Evolutionary conservation across 2,113 vertebrate genomes (phyloP), one percentile per base, ranked within the genome.

Genomic region (Centropus bengalensis): DNA sequence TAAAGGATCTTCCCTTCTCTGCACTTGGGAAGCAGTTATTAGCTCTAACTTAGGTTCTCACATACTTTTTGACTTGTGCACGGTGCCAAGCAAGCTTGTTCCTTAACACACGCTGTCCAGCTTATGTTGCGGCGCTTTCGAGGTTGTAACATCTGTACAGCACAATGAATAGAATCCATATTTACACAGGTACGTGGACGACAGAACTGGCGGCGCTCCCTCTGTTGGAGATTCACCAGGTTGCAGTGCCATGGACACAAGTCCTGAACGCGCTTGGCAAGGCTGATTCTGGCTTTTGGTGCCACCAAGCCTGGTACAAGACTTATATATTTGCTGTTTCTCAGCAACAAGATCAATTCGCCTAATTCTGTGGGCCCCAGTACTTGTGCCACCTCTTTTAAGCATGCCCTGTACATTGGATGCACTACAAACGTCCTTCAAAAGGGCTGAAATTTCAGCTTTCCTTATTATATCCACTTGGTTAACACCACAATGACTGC

Each of bases 121-220:
- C 30, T 91, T 7, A 52, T 21, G n/a, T 3, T 17, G 51, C 51
- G 33, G 47, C 33, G 49, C 45, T 26, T 82, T 4, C 1, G 5
- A 68, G 21, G 49, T 19, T 74, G 59, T 17, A 55, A 15, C 3
- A 5, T 11, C 71, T 23, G 22, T 19, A 49, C 0, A 45, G 30
- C 0, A 13, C 10, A 54, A 56, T 2, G 14, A 45, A 18, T 1
- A 33, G 12, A 42, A 69, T 40, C 18, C 32, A 19, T 4, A 16
- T 0, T 4, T 27, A 5, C 1, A 17, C 1, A 5, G 19, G 8
- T 3, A 19, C 12, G 3, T 0, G 14, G 2, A 16, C 5, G n/a
- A 62, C 7, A 27, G 47, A 33, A 38, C 55, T 4, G 20, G 42
- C 66, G 67, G 69, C 1, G 0, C 70, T 77, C 92, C 92, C 85